phyloP scores from a whole-genome alignment of 2,888 invertebrate genomes.

The Mylabris sibirica region DNA sequence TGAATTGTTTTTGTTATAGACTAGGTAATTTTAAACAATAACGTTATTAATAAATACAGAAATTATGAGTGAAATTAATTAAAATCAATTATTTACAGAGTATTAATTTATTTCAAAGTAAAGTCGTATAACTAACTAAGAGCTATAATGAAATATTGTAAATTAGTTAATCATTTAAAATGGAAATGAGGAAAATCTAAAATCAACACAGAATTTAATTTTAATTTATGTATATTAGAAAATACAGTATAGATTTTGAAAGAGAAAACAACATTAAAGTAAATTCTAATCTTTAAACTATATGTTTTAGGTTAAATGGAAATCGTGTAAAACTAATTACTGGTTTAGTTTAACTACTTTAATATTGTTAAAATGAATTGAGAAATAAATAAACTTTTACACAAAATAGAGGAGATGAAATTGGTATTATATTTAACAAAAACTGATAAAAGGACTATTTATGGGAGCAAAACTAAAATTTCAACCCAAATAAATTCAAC shows the following conservation, averaged over 20 bases:
- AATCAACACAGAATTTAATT: not conserved
- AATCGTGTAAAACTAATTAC: slow-evolving; percentile 7
- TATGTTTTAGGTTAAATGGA: not conserved
- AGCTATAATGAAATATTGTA: not conserved
- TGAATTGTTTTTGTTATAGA: too few species aligned
- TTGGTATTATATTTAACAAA: not conserved
- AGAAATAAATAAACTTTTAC: slow-evolving; percentile 1
- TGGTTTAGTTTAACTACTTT: not conserved
- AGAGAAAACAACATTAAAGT: not conserved
- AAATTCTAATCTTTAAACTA: slow-evolving; percentile 11
- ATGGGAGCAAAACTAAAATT: too few species aligned
- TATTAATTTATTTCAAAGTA: not conserved
- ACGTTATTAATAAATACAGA: too few species aligned
- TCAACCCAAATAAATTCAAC: too few species aligned
- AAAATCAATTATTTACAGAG: not conserved
- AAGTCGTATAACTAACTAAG: too few species aligned
- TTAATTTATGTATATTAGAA: not conserved
- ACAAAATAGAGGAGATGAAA: not conserved
- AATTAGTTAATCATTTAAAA: not conserved
- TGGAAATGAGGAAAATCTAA: not conserved
- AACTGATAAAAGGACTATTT: not conserved
- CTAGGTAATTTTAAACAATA: too few species aligned
- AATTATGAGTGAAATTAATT: not conserved
- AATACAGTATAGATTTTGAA: not conserved
- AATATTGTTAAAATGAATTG: not conserved